Evolutionary conservation across 2,888 invertebrate genomes (phyloP).

Genomic region (Rhingia campestris): DNA sequence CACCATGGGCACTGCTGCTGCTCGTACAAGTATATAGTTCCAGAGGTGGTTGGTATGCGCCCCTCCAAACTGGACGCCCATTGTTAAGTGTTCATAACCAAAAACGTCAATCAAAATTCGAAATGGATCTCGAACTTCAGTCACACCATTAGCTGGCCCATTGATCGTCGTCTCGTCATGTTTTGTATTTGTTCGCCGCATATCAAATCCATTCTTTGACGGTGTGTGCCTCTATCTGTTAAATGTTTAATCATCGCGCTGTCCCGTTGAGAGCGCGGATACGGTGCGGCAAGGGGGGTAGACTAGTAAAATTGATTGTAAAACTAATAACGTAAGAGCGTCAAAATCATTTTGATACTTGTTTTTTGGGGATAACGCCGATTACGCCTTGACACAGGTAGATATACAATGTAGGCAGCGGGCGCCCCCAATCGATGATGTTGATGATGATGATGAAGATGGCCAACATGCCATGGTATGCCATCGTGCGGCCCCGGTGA

Average conservation of each 20-base stretch:
- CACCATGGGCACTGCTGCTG: conserved; percentile 8
- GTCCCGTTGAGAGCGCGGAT: too few relatives aligned
- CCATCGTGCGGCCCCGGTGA: conserved; percentile 19
- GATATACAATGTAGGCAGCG: conserved; percentile 49
- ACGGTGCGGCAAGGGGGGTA: neutral
- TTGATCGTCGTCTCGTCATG: conserved; percentile 50
- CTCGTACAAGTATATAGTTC: neutral
- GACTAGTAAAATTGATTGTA: conserved; percentile 63
- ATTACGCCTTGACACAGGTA: conserved; percentile 50
- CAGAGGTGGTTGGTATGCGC: neutral
- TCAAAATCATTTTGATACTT: conserved; percentile 14
- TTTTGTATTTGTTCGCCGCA: conserved; percentile 38
- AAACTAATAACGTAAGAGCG: conserved; percentile 64
- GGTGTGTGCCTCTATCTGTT: conserved; percentile 52
- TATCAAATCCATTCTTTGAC: conserved; percentile 52
- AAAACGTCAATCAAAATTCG: conserved; percentile 72
- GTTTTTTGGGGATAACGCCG: conserved; percentile 6
- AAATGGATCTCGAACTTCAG: conserved; percentile 67
- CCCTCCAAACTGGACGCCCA: conserved; percentile 36
- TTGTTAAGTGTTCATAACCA: conserved; percentile 59
- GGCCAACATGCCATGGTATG: neutral
- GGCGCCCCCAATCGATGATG: conserved; percentile 64
- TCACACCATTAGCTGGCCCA: conserved; percentile 69
- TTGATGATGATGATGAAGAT: conserved; percentile 47
- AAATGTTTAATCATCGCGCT: conserved; percentile 68